These are phyloP conservation scores for Sebastes trivittatus DNA, from an alignment of 2,797 vertebrate genomes.

Conservation along the genomic window DNA sequence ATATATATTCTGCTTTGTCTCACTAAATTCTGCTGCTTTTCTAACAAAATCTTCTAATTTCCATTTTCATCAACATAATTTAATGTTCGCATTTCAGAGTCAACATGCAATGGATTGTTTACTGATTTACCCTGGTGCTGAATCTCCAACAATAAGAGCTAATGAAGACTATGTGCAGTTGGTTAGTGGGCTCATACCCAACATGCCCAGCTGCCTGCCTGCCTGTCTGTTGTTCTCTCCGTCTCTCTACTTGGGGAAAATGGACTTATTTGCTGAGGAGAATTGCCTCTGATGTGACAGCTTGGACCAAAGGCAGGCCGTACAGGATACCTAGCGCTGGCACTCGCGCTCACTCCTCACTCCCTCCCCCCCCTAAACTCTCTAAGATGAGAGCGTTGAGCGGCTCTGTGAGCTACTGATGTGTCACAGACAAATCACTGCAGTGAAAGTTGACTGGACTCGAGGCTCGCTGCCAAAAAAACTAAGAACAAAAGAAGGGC, in stretches of 20 bases:
- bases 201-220: background rate
- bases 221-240: background rate
- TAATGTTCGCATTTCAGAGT: background rate
- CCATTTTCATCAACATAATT: background rate
- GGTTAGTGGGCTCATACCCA: background rate
- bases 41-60: background rate
- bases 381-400: conserved; percentile 43
- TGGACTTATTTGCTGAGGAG: conserved; percentile 3
- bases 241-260: background rate
- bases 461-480: conserved; percentile 47
- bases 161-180: background rate
- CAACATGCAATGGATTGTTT: background rate
- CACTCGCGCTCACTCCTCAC: conserved; percentile 24
- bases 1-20: background rate
- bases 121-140: background rate
- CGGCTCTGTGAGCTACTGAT: conserved; percentile 48
- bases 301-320: conserved; percentile 25
- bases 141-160: background rate
- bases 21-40: background rate
- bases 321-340: conserved; percentile 12
- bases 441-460: conserved; percentile 59
- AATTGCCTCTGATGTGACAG: conserved; percentile 39
- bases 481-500: conserved; percentile 42
- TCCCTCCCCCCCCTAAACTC: conserved; percentile 3
- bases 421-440: conserved; percentile 67